Base-by-base conservation (phyloP, 2,797 vertebrate species). In the Setipinna tenuifilis region DNA sequence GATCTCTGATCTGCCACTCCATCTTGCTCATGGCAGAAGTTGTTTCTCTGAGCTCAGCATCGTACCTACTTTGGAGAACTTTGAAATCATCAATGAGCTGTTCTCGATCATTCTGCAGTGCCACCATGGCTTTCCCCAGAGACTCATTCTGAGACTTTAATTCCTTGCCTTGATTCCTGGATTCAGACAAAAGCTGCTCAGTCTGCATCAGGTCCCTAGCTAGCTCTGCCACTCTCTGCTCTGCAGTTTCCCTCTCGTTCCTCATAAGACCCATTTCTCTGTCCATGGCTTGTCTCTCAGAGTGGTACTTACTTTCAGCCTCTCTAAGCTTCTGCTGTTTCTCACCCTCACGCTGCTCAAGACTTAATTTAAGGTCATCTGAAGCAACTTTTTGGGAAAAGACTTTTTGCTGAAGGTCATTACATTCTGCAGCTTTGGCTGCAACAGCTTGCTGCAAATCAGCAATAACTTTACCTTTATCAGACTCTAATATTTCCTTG, bases 51-150 rank as follows among this genome's bases (percentile, higher is more conserved):
- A 97, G 95, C 61, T 97, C 96, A 0, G 93, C 90, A 0, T 94
- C 92, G 1, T 96, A 96, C 28, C 92, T 89, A 92, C 87, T 94
- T 25, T 95, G 94, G 83, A 97, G 93, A 50, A 92, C 57, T 92
- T 95, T 97, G 5, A 97, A 96, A 83, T 97, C 95, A 4, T 97
- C 94, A 3, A 97, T 96, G 83, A 96, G 95, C 84, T 93, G 94
- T 75, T 98, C 97, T 23, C 97, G 92, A 85, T 98, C 96, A 0
- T 95, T 92, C 90, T 98, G 97, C 88, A 97, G 88, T 7, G 97
- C 95, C 0, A 92, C 96, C 96, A 98, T 97, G 2, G 97, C 95
- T 91, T 94, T 96, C 78, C 95, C 93, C 82, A 98, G 95, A 12
- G 97, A 96, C 84, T 96, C 95, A 0, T 95, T 96, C 31, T 97